Base-by-base conservation (phyloP, 64 coral and sea anemone genomes). In the Anthopleura sola region DNA sequence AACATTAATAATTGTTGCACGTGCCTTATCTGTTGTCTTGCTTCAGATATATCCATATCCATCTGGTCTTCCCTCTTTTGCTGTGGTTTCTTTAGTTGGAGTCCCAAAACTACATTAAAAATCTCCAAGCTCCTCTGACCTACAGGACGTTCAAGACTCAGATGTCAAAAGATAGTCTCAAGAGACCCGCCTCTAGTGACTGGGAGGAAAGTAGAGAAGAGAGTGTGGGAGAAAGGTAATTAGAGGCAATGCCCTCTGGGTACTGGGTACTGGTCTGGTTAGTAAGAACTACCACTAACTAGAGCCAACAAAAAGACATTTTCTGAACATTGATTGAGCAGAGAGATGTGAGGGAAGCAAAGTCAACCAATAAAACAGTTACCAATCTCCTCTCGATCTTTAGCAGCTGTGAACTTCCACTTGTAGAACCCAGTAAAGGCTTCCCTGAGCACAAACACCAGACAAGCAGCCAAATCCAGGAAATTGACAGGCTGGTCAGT, bases 301-400 rank as follows among this genome's bases (percentile, higher is more conserved):
- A 44, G 9, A 44, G 40, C 40, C 40, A 3, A 44, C 40, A 44
- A 44, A 44, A 6, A 44, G n/a, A n/a, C n/a, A n/a, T n/a, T n/a
- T n/a, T n/a, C n/a, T n/a, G n/a, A n/a, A 44, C 4, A 44, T 44
- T 44, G n/a, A 44, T 8, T 44, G 40, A 44, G 40, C 40, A 44
- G 40, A 8, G 40, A 6, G 40, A 8, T 44, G 40, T 44, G 40
- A 44, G 40, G 40, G 4, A 44, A 44, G 4, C 4, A 6, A 6
- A 16, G 28, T 32, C 21, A 78, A 20, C 9, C 38, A 38, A 21
- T 24, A n/a, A 79, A 1, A 2, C 23, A 36, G 83, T 84, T 71
- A 99, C 97, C 97, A 90, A 99, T 99, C 78, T 92, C 78, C 53
- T 99, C 92, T 92, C 85, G 91, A 54, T 99, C 93, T 55, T 90